phyloP scores from a whole-genome alignment of 2,888 invertebrate genomes.

The Hanleya hanleyi region DNA sequence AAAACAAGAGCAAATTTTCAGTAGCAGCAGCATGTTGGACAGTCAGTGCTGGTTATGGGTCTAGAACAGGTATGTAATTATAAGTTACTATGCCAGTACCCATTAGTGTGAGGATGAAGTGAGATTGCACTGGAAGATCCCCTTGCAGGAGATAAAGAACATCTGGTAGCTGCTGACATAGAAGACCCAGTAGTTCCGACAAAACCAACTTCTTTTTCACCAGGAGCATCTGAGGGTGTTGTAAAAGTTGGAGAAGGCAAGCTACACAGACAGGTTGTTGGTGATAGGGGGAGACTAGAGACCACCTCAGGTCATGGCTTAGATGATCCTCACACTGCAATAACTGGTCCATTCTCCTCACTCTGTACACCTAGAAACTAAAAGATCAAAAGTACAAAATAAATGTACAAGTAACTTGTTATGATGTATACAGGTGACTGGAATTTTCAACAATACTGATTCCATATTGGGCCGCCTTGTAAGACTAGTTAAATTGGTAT shows the following conservation, averaged over 20 bases:
- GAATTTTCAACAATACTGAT: too few species aligned
- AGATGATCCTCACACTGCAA: conserved; percentile 24
- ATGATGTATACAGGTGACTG: too few species aligned
- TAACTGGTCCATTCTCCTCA: not conserved
- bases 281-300: conserved; percentile 30
- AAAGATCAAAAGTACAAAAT: too few species aligned
- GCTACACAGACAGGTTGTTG: conserved; percentile 42
- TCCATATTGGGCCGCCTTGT: too few species aligned
- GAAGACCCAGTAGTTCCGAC: conserved; percentile 36
- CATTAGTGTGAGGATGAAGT: not conserved
- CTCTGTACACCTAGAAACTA: too few species aligned
- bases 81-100: too few species aligned
- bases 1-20: too few species aligned
- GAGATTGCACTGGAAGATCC: conserved; percentile 11
- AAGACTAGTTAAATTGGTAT: too few species aligned
- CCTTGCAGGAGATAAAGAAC: conserved; percentile 39
- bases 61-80: too few species aligned
- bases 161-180: conserved; percentile 29
- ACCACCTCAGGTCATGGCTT: conserved; percentile 43
- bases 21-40: too few species aligned
- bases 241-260: conserved; percentile 45
- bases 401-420: too few species aligned
- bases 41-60: too few species aligned
- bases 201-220: conserved; percentile 44
- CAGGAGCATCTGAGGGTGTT: conserved; percentile 33